Evolutionary conservation across 2,797 vertebrate species (phyloP), one percentile per base, ranked within the genome.

Genomic region (Lagocephalus sceleratus): DNA sequence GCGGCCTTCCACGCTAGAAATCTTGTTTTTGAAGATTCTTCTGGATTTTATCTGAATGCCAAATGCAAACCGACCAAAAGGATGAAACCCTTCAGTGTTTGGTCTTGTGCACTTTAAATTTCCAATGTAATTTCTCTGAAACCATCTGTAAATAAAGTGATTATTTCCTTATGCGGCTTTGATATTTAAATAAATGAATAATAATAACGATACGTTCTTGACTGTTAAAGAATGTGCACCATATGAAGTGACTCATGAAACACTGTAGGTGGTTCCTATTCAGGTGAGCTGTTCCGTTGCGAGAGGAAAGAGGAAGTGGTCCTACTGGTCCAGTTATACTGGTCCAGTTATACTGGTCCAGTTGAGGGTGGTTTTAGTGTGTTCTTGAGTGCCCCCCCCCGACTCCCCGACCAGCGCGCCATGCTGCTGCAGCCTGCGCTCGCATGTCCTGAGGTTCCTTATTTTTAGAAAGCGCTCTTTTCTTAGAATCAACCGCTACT

Each of bases 21-120:
- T 40, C n/a, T 17, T 40, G 55, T 55, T 66, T 72, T 49, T 3
- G 47, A 46, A 25, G 32, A 35, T 35, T 35, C 14, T 35, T 4
- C 10, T 44, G 43, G 38, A 53, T 32, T 47, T 52, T 51, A 26
- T 35, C 6, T 65, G 46, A 75, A 75, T 60, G 59, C 57, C 66
- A 81, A 83, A 74, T 61, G 41, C 63, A 50, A 65, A 32, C 62
- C n/a, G 64, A 49, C 59, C 76, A 75, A 75, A 71, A 66, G 54
- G 29, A 51, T n/a, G 20, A 52, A 17, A 50, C 0, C 2, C 44
- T 55, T 42, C 40, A 42, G 16, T 42, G 19, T n/a, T n/a, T 19
- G 40, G 16, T 42, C 16, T 60, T 5, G 60, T 50, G 66, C 58
- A 60, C 59, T 77, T 80, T 69, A 71, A 63, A 73, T 70, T 53